Evolutionary conservation across 1,140 invertebrate species (phyloP).

Genomic region (Calephelis virginiensis): DNA sequence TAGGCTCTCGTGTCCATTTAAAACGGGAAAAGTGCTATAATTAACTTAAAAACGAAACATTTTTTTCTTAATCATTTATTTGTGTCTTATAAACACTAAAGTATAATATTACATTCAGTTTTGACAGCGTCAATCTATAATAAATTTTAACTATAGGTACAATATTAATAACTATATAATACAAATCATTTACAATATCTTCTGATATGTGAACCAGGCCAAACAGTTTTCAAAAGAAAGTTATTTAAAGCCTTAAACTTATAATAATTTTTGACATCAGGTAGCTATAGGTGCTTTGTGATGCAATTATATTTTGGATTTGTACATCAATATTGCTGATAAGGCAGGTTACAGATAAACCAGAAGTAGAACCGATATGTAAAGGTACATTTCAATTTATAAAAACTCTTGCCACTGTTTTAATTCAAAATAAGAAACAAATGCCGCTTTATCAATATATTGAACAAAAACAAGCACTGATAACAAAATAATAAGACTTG

Average conservation of each 20-base stretch:
- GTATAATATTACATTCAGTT: conserved; percentile 50
- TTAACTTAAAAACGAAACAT: conserved; percentile 24
- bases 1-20: no score
- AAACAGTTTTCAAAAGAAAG: conserved; percentile 24
- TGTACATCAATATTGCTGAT: no score
- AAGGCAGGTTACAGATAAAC: no score
- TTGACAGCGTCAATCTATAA: conserved; percentile 49
- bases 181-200: conserved; percentile 68
- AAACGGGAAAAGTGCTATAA: no score
- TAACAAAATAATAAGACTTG: no score
- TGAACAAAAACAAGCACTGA: no score
- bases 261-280: conserved; percentile 3
- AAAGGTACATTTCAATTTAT: no score
- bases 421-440: no score
- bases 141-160: conserved; percentile 44
- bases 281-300: background rate
- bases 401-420: no score
- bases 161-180: conserved; percentile 64
- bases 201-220: conserved; percentile 55
- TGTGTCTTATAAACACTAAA: conserved; percentile 39
- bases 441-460: no score
- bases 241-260: conserved; percentile 15
- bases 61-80: conserved; percentile 40
- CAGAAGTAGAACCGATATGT: no score
- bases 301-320: background rate